Evolutionary conservation across 2,888 invertebrate genomes (phyloP).

Genomic region (Chalcis sispes): DNA sequence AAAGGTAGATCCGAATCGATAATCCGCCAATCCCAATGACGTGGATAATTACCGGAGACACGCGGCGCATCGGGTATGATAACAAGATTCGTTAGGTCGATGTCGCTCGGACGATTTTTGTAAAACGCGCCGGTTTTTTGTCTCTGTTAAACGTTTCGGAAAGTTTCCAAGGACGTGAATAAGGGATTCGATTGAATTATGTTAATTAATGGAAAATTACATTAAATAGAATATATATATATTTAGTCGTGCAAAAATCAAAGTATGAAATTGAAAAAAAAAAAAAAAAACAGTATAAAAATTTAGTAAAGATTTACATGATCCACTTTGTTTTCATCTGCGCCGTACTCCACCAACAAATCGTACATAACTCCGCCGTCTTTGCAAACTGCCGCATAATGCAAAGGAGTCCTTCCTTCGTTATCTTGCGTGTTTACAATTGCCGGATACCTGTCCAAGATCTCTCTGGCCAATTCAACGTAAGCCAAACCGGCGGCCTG

Average conservation of each 20-base stretch:
- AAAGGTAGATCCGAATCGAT: conserved; percentile 77
- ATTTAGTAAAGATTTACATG: conserved; percentile 80
- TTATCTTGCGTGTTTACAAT: conserved; percentile 85
- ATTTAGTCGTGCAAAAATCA: no score
- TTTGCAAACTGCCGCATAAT: conserved; percentile 89
- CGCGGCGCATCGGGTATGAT: conserved; percentile 89
- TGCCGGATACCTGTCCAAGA: conserved; percentile 83
- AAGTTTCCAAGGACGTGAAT: no score
- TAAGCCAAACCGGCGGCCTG: conserved; percentile 91
- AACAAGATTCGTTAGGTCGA: conserved; percentile 84
- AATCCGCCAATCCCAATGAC: conserved; percentile 85
- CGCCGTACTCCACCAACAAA: conserved; percentile 87
- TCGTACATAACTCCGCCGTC: conserved; percentile 88
- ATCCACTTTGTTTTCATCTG: conserved; percentile 89
- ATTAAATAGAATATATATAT: no score
- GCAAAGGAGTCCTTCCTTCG: conserved; percentile 91
- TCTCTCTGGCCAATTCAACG: conserved; percentile 84
- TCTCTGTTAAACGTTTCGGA: no score
- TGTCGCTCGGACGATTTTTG: conserved; percentile 84
- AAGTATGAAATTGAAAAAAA: no score
- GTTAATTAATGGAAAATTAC: no score
- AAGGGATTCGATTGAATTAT: no score
- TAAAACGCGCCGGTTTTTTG: conserved; percentile 89
- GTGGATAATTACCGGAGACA: conserved; percentile 83
- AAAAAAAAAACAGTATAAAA: no score